Base-by-base conservation (phyloP, 1,140 invertebrate genomes). In the Uloborus diversus region DNA sequence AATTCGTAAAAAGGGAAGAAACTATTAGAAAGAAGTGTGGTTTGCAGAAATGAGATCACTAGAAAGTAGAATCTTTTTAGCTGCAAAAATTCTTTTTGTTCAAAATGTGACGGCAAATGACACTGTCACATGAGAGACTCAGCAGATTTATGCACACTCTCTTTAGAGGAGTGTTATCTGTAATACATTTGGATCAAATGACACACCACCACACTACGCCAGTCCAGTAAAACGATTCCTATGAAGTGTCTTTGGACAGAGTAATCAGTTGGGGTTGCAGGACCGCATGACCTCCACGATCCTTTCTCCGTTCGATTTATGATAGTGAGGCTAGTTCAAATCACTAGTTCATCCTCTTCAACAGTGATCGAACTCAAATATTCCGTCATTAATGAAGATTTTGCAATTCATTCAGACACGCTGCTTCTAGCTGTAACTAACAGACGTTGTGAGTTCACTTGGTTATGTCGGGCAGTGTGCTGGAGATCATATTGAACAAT, bases 271-370 rank as follows among this genome's bases (percentile, higher is more conserved):
- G 49, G 4, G n/a, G 49, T 51, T 7, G 49, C 20, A 51, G 20
- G n/a, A 51, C 20, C 49, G 49, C 49, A 51, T 51, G n/a, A n/a
- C 49, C 49, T 51, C 49, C 49, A 51, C 49, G 37, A 42, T 42
- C 37, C 37, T 51, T 20, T 4, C 49, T 51, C 49, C 7, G 49
- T 11, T 20, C n/a, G 49, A n/a, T 4, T 11, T 20, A 4, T 7
- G 49, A n/a, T 51, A 13, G 49, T n/a, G 49, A 42, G 49, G 49
- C 7, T 51, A 51, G 13, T 51, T 51, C 13, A 51, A 51, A 51
- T 51, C 49, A n/a, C 4, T 51, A n/a, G 13, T 51, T 20, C n/a
- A 51, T 51, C 5, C 49, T 20, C 49, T 51, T 51, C 49, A 51
- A 51, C 49, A 51, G 4, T 51, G 49, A 20, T n/a, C 49, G 49